Percentiles rank a stretch among this genome's conserved stretches.
Conservation (phyloP, 1,140 invertebrate genomes). For the Drosophila navojoa region DNA sequence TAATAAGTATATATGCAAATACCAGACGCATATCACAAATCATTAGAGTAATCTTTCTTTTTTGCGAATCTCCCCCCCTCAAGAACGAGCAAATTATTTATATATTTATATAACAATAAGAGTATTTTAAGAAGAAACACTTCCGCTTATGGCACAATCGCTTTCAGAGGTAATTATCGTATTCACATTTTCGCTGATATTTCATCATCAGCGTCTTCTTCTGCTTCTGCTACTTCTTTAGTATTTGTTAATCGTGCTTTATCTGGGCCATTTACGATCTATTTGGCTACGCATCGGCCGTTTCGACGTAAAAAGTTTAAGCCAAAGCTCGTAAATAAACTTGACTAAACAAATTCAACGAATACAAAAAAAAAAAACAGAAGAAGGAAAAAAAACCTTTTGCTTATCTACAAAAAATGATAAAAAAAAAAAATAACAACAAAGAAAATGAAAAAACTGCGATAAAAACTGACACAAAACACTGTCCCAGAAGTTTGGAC, state of each 20-base stretch:
- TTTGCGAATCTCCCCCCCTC: slow-evolving; percentile 10
- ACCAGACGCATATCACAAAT: not conserved
- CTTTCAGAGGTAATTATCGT: slow-evolving; percentile 24
- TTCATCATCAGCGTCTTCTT: slow-evolving; percentile 15
- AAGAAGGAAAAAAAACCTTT: slow-evolving; percentile 4
- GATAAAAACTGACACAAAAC: slow-evolving; percentile 21
- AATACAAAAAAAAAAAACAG: slow-evolving; percentile 1
- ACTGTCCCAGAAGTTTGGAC: slow-evolving; percentile 39
- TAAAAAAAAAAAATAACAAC: not conserved
- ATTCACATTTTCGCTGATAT: slow-evolving; percentile 21
- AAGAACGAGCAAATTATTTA: not conserved
- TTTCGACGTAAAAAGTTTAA: slow-evolving; percentile 22
- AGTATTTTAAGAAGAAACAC: not conserved
- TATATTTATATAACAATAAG: no score
- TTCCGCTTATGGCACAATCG: slow-evolving; percentile 30
- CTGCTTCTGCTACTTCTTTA: not conserved
- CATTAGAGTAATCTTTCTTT: slow-evolving; percentile 25
- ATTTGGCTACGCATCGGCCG: slow-evolving; percentile 30
- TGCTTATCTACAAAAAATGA: slow-evolving; percentile 30
- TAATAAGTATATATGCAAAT: not conserved
- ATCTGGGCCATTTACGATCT: slow-evolving; percentile 33
- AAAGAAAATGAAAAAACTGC: slow-evolving; percentile 2
- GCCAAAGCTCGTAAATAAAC: slow-evolving; percentile 23
- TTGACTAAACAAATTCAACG: slow-evolving; percentile 25
- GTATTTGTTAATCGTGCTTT: slow-evolving; percentile 31